Evolutionary conservation across 2,113 vertebrate species (phyloP), one percentile per base, ranked within the genome.

Genomic region (Arothron firmamentum): DNA sequence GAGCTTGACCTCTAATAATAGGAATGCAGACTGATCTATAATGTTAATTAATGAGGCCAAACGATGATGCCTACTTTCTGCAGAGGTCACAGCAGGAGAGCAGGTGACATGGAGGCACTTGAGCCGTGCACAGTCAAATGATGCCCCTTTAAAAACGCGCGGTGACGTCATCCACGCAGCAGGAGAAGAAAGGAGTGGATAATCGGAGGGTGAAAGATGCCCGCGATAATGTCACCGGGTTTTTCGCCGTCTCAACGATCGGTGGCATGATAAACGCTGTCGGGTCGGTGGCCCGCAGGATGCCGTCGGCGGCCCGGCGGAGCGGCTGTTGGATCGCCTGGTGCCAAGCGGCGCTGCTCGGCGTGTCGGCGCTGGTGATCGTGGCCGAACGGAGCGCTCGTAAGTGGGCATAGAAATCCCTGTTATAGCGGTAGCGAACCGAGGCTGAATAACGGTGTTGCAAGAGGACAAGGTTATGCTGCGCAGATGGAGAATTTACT

Each of bases 321-420:
- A 87, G 83, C 73, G 83, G 86, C 17, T 86, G 90, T 78, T 89
- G 88, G 88, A 80, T 83, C 18, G 89, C 88, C 18, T 84, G 87
- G 79, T 92, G 89, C 84, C 91, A 91, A 73, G 86, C 88, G 71
- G 53, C 66, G 21, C 88, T 92, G 59, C 80, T 92, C 78, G 87
- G 78, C 49, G 87, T 55, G 66, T 89, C 91, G 62, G 90, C 84
- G 74, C 83, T 92, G 69, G 83, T 92, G 19, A 88, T 91, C 61
- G 75, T 87, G 79, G 89, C 87, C 65, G 91, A 92, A 67, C 78
- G 90, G 85, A 85, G 59, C 76, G 80, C 88, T 70, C 83, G 91
- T 92, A 90, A 92, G 91, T 92, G 77, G 70, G 62, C 70, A 52
- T 31, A 4, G 46, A 48, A 52, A 57, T 12, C 58, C 46, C 11